Evolutionary conservation across 2,888 invertebrate genomes (phyloP), one percentile per base, ranked within the genome.

Genomic region (Monopis laevigella): DNA sequence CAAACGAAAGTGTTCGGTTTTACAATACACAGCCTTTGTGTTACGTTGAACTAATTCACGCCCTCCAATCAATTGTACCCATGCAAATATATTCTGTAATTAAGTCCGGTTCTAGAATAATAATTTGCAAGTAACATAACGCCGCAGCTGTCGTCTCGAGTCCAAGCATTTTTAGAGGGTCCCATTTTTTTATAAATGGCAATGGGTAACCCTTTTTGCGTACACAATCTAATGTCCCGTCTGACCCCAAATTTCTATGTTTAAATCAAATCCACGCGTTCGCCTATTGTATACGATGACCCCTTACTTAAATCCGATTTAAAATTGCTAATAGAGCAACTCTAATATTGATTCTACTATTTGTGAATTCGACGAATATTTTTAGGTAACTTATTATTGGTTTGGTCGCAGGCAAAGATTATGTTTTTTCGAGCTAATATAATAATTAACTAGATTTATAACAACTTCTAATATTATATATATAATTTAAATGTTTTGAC

Each of bases 171-270:
- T 17, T 18, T 51, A 50, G 55, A 64, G 69, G 74, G 72, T 61
- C 54, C 56, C 52, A 29, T 28, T 39, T 39, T 18, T 18, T 7
- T 17, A 3, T 32, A 11, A 24, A 18, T 16, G n/a, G 16, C 17
- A 16, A 64, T 69, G 69, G 67, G 72, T 70, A 74, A 77, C 77
- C 78, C 78, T 72, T 74, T 43, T 68, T 21, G 36, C 36, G 7
- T 19, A 36, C 21, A 40, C 51, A 62, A 65, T 68, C 70, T 73
- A 68, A 66, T 68, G 58, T 55, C 50, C 47, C 18, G 51, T 44
- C 48, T 62, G 59, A 61, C 62, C 70, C 59, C 55, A 59, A 48
- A 56, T 59, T 61, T 54, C 24, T 42, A 39, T 43, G 44, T 46
- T 44, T 44, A 40, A 41, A 47, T 42, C 28, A 48, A 48, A 34